Evolutionary conservation across 2,888 invertebrate species (phyloP), one percentile per base, ranked within the genome.

Genomic region (Hirtodrosophila duncani): DNA sequence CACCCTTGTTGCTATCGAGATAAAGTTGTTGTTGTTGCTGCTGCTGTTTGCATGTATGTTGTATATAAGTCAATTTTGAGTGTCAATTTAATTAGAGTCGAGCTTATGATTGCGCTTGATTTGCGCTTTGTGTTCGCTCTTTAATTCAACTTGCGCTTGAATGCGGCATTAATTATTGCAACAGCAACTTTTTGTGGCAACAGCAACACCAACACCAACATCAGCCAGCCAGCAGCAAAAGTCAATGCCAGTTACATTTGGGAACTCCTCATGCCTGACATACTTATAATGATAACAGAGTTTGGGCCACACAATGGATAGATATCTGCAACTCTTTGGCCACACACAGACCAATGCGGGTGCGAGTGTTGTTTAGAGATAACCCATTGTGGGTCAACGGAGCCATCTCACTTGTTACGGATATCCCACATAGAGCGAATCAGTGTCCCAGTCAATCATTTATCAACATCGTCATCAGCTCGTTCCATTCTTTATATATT

Each of bases 101-200:
- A 39, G 36, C 45, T 37, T 36, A 48, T 56, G 24, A 21, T 11
- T 29, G 17, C 8, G 5, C 33, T 57, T 72, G 70, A 77, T 72
- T 72, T 72, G 58, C 50, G 53, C 53, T 13, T 55, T 56, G 56
- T 56, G 56, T 56, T 49, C 24, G 45, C 66, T 52, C 67, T 66
- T 66, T 67, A 66, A 37, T 45, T 31, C 11, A 55, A 51, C 50
- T 70, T 61, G 43, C 41, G 31, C 55, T 63, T 74, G 66, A 74
- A 78, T 74, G 66, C 52, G 31, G 27, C 60, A 55, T 59, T 68
- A 78, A 78, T 78, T 78, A 59, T 68, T 78, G 68, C 67, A 64
- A 61, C 61, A 59, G 57, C n/a, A 38, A 24, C 48, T 37, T 30
- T 23, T 23, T 17, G 13, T 20, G 21, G 16, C 29, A 17, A 9